Percentiles rank a stretch among this genome's conserved stretches.
Evolutionary conservation across 2,113 vertebrate genomes (phyloP).

Genomic region (Potamarius usumacintae): DNA sequence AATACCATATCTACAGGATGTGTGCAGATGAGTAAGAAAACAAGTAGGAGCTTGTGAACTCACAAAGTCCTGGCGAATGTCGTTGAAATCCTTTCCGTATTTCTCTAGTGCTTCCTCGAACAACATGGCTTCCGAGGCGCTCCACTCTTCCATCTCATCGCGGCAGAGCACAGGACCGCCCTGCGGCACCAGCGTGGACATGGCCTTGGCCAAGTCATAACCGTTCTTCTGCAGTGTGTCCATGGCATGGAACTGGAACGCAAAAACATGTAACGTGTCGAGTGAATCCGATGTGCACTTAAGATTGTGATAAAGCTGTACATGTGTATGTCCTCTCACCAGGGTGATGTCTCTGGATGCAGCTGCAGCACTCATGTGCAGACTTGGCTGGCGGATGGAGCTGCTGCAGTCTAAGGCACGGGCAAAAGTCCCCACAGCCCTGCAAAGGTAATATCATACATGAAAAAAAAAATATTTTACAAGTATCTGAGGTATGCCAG

Average conservation of each 20-base stretch:
- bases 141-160: slow-evolving; percentile 96
- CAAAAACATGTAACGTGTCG: not conserved
- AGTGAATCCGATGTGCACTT: not conserved
- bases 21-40: not conserved
- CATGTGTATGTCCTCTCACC: slow-evolving; percentile 70
- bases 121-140: slow-evolving; percentile 90
- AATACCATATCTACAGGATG: not conserved
- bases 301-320: not conserved
- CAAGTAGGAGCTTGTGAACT: slow-evolving; percentile 55
- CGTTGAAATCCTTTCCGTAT: slow-evolving; percentile 92
- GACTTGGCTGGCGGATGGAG: slow-evolving; percentile 92
- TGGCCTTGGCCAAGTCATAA: slow-evolving; percentile 88
- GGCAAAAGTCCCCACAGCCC: slow-evolving; percentile 91
- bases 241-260: slow-evolving; percentile 87
- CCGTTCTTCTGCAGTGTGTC: slow-evolving; percentile 88
- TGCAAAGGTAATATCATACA: slow-evolving; percentile 57
- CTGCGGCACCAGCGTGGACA: slow-evolving; percentile 92
- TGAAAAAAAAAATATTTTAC: not conserved
- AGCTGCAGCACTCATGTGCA: slow-evolving; percentile 93
- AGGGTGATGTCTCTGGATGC: slow-evolving; percentile 93
- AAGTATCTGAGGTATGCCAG: too few relatives aligned
- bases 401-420: slow-evolving; percentile 93
- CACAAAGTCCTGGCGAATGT: slow-evolving; percentile 92
- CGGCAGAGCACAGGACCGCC: slow-evolving; percentile 88
- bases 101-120: slow-evolving; percentile 93